These are phyloP conservation scores for Stenoptilia bipunctidactyla DNA, from an alignment of 2,888 invertebrate genomes.

Conservation along the genomic window DNA sequence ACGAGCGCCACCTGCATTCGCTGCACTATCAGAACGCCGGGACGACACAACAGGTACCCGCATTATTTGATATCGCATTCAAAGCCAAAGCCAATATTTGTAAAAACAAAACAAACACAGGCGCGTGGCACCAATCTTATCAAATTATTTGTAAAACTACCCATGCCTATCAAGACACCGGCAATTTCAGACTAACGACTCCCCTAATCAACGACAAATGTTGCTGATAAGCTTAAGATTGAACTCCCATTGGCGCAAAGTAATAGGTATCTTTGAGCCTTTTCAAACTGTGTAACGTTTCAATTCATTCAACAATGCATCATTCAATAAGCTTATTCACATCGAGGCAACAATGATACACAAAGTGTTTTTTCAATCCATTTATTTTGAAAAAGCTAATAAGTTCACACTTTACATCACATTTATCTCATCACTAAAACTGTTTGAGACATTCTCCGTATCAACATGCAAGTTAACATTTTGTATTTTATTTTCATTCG, in stretches of 20 bases:
- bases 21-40: neutral
- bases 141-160: constrained; percentile 27
- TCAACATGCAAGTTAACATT: neutral
- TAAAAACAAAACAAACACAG: constrained; percentile 3
- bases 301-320: neutral
- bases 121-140: constrained; percentile 24
- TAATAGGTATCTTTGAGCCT: too few relatives aligned
- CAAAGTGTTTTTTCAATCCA: constrained; percentile 11
- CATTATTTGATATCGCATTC: neutral
- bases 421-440: constrained; percentile 26
- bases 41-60: neutral
- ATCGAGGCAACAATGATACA: constrained; percentile 6
- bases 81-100: neutral
- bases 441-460: constrained; percentile 21
- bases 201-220: too few relatives aligned
- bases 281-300: too few relatives aligned
- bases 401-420: constrained; percentile 22
- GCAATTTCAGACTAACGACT: too few relatives aligned
- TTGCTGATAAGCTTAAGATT: too few relatives aligned
- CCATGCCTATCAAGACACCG: constrained; percentile 2
- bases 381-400: constrained; percentile 19
- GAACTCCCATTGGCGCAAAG: too few relatives aligned
- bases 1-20: neutral
- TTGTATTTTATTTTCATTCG: neutral
- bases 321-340: neutral